These are phyloP conservation scores for Kryptolebias marmoratus DNA, from an alignment of 2,113 vertebrate genomes.

Conservation along the genomic window DNA sequence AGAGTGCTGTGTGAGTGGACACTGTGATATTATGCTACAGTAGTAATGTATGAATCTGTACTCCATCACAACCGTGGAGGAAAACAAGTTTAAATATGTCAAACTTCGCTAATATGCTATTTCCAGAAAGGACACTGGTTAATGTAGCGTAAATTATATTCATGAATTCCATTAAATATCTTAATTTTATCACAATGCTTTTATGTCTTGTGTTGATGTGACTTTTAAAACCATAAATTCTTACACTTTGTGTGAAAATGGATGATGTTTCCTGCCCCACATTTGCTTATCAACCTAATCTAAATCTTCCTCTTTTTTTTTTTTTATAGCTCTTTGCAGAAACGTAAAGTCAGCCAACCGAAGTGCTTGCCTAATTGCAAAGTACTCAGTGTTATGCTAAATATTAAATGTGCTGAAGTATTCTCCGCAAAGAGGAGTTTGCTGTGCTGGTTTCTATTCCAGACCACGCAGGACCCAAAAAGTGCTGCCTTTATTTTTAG, in stretches of 20 bases:
- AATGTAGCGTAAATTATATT: constrained; percentile 8
- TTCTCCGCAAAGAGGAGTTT: constrained; percentile 27
- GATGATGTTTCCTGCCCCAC: constrained; percentile 9
- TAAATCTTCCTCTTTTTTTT: constrained; percentile 7
- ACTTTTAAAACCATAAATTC: neutral
- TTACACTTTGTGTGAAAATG: neutral
- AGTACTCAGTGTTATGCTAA: constrained; percentile 19
- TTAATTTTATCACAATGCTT: neutral
- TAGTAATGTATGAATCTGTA: no score
- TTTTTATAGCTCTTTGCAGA: neutral
- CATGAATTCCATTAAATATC: constrained; percentile 1
- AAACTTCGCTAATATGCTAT: neutral
- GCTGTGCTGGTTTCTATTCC: constrained; percentile 42
- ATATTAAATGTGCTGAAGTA: constrained; percentile 38
- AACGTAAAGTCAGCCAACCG: constrained; percentile 7
- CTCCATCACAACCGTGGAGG: neutral
- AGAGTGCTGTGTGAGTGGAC: neutral
- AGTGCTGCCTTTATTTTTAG: constrained; percentile 54
- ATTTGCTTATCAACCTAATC: constrained; percentile 21
- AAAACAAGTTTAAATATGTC: constrained; percentile 1
- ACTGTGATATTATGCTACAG: neutral
- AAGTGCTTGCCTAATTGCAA: constrained; percentile 31
- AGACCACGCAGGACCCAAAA: constrained; percentile 38
- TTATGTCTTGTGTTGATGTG: neutral
- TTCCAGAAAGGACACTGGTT: neutral